Percentiles rank a stretch among this genome's conserved stretches.
phyloP scores from a whole-genome alignment of 2,888 invertebrate genomes.

The Sepiola atlantica region DNA sequence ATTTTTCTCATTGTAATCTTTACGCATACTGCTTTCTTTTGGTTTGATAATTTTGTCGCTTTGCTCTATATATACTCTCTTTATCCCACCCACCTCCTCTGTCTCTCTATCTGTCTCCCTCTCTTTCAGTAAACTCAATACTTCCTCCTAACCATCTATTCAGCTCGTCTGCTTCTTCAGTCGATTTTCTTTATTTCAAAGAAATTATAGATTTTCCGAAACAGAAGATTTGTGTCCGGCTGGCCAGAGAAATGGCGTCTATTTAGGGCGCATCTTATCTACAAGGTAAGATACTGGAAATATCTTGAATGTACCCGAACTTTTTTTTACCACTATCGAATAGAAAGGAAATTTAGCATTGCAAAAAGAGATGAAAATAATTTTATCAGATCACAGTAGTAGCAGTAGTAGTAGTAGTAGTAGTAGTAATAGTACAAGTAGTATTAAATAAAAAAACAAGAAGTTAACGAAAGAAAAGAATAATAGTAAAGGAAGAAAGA shows the following conservation, averaged over 20 bases:
- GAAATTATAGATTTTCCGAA: background rate
- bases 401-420: background rate
- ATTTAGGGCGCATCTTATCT: background rate
- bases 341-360: background rate
- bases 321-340: background rate
- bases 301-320: background rate
- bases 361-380: background rate
- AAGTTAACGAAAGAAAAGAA: background rate
- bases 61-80: too few relatives aligned
- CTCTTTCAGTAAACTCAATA: too few relatives aligned
- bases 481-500: background rate
- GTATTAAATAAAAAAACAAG: background rate
- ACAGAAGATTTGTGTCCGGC: background rate
- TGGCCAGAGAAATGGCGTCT: background rate
- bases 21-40: too few relatives aligned
- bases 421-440: background rate
- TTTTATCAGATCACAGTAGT: too few relatives aligned
- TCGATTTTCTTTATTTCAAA: background rate
- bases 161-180: background rate
- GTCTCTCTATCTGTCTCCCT: too few relatives aligned
- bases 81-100: too few relatives aligned
- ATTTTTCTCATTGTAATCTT: too few relatives aligned
- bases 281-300: background rate
- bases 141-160: rapidly evolving
- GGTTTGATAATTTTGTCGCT: too few relatives aligned